Evolutionary conservation across 1,140 invertebrate genomes (phyloP).

Genomic region (Cecropterus lyciades): DNA sequence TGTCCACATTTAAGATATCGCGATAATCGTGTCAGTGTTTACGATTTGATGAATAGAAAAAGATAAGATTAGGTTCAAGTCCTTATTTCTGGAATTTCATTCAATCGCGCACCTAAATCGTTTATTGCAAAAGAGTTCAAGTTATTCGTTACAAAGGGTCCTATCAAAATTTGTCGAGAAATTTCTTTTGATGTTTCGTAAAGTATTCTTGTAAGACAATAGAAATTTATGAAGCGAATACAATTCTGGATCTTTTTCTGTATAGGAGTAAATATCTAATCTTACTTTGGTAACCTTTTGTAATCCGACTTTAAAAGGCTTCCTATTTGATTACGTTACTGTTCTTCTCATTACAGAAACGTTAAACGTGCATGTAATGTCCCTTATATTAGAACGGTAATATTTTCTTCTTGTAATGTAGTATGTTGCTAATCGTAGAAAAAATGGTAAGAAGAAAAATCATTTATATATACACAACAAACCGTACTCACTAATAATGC

Average conservation of each 20-base stretch:
- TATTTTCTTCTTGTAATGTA: too few relatives aligned
- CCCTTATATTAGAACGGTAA: too few relatives aligned
- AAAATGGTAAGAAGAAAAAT: too few relatives aligned
- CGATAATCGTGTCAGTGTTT: not conserved
- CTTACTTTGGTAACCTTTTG: not conserved
- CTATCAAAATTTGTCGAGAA: conserved; percentile 3
- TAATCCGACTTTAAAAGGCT: too few relatives aligned
- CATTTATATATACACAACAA: too few relatives aligned
- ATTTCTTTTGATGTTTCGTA: conserved; percentile 5
- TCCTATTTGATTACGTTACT: too few relatives aligned
- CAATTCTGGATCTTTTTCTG: conserved; percentile 5
- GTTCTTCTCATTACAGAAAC: too few relatives aligned
- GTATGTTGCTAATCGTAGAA: too few relatives aligned
- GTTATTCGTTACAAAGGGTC: not conserved
- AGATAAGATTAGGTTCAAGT: not conserved
- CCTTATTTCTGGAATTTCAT: not conserved
- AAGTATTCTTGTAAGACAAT: conserved; percentile 17
- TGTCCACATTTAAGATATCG: too few relatives aligned
- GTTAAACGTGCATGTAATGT: too few relatives aligned
- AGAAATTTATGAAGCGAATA: conserved; percentile 13
- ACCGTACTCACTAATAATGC: too few relatives aligned
- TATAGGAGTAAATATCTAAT: not conserved
- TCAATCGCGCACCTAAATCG: conserved; percentile 6
- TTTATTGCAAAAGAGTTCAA: conserved; percentile 6
- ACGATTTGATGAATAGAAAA: not conserved